Evolutionary conservation across 2,888 invertebrate species (phyloP), one percentile per base, ranked within the genome.

Genomic region (Cacoxenus indagator): DNA sequence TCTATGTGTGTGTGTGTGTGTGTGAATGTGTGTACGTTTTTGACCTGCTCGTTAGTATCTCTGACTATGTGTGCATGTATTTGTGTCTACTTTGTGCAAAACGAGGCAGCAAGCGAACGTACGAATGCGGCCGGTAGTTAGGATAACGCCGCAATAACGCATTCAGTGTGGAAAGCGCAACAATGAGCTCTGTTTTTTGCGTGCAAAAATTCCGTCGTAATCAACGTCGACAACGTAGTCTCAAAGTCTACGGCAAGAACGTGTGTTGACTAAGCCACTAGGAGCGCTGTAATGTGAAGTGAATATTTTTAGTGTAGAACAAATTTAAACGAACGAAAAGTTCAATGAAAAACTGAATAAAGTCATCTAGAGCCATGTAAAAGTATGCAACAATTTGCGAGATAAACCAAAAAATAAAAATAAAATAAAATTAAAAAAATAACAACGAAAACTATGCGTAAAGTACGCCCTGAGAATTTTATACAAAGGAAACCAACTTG

Each of bases 81-180:
- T 55, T 68, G 43, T 71, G 64, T 67, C 59, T 65, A 65, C 65
- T 70, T 74, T 74, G 59, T 59, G 31, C 57, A 57, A 66, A 67
- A 68, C 64, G 70, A 67, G 57, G 68, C 64, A 64, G 46, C 65
- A 31, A 74, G 76, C 75, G 74, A 67, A 73, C 74, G 73, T 72
- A 31, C 71, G 72, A 80, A 79, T 75, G 78, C 83, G 83, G 82
- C 83, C 81, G 83, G 83, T 83, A 81, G 81, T 82, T 82, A 78
- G 80, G 76, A 83, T 76, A 78, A 82, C 80, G 80, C 80, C 80
- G 79, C 80, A 82, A 83, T 81, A 81, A 81, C 80, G 82, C 83
- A 83, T 81, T 81, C 81, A 81, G 83, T 81, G 83, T 82, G 83
- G 81, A 78, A 83, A 83, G 81, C 81, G 81, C 83, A 81, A 81